Evolutionary conservation across 2,888 invertebrate genomes (phyloP), one percentile per base, ranked within the genome.

Genomic region (Rhorus exstirpatorius): DNA sequence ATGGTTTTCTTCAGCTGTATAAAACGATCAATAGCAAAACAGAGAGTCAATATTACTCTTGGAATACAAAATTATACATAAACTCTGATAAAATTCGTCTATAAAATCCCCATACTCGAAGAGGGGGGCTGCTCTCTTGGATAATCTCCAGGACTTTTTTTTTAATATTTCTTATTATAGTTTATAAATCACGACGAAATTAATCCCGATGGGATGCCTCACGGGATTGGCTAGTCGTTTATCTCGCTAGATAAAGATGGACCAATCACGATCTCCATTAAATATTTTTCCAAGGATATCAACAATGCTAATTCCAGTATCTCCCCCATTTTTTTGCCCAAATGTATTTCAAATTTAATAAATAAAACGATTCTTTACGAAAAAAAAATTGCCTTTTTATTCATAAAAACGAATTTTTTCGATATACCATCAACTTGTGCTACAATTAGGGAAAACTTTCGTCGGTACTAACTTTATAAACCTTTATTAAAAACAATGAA

Each of bases 41-140:
- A 51, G 17, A 51, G 19, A 19, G 3, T 26, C 14, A 10, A n/a
- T n/a, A 41, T 14, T 26, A 24, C 46, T 46, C 46, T 4, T 14
- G 14, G 24, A 46, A 63, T 63, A 24, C 0, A 21, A 63, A 12
- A 53, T 24, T 53, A n/a, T n/a, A 31, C 46, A 63, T 44, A 46
- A 63, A 63, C 44, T 60, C 60, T 26, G 26, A 63, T 63, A 63
- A 63, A 63, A 63, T n/a, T n/a, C 24, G 4, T 44, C 63, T 46
- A 63, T 63, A 21, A 63, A 63, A 63, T 46, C 21, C 46, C 46
- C 44, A 44, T 63, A 6, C 26, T n/a, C 1, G n/a, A 14, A 14
- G n/a, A n/a, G n/a, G n/a, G n/a, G n/a, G n/a, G n/a, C n/a, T 41
- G n/a, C 63, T 14, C 10, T 17, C 7, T 19, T 21, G 51, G 1